Conservation (phyloP, 1,140 invertebrate species). For the Drosophila kikkawai region DNA sequence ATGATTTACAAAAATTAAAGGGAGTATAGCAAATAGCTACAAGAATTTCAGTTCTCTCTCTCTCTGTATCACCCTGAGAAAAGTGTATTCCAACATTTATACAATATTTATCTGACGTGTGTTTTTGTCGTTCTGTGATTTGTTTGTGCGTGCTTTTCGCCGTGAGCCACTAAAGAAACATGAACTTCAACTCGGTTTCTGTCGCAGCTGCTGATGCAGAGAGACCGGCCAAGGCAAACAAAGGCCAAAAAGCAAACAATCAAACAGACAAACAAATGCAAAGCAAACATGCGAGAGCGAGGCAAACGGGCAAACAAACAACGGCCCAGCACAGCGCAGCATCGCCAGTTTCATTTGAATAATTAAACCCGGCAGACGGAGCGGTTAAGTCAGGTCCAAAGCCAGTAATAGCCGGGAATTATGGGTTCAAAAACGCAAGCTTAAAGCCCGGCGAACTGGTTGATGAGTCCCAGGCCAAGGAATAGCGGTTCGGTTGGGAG, state of each 20-base stretch:
- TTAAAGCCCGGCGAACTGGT: conserved; percentile 6
- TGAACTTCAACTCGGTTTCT: conserved; percentile 53
- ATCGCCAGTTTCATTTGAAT: conserved; percentile 61
- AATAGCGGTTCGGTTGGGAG: neutral
- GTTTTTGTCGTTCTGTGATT: conserved; percentile 20
- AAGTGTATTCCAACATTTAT: conserved; percentile 1
- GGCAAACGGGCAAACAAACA: conserved; percentile 40
- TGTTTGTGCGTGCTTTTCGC: conserved; percentile 42
- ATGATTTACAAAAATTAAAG: neutral
- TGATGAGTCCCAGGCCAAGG: neutral
- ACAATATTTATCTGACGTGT: conserved; percentile 16
- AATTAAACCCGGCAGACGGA: conserved; percentile 61
- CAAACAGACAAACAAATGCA: conserved; percentile 54
- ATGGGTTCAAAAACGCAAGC: conserved; percentile 6
- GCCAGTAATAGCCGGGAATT: conserved; percentile 18
- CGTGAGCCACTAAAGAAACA: conserved; percentile 46
- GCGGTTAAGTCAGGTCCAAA: conserved; percentile 21
- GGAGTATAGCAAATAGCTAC: no score
- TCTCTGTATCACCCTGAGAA: neutral
- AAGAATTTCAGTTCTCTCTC: neutral
- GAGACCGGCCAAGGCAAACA: conserved; percentile 60
- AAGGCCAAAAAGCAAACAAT: conserved; percentile 56
- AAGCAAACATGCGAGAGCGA: conserved; percentile 59
- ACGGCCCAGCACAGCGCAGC: conserved; percentile 36
- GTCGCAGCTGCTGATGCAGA: conserved; percentile 38